Percentiles rank a stretch among this genome's conserved stretches.
phyloP scores from a whole-genome alignment of 2,113 vertebrate genomes.

The Micromys minutus region DNA sequence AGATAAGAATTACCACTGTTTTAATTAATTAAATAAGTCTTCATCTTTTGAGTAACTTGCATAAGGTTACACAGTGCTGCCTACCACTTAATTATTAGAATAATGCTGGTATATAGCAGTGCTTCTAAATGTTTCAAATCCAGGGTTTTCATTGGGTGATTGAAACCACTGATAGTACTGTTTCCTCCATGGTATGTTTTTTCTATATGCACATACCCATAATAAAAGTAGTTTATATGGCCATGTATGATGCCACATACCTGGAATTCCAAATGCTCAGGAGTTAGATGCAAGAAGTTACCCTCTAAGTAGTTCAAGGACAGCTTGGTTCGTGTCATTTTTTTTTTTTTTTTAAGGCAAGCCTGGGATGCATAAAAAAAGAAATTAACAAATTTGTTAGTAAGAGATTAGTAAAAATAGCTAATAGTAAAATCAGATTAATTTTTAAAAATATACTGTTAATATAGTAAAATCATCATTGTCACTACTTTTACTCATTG shows the following conservation, averaged over 20 bases:
- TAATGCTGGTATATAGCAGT: neutral
- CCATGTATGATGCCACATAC: neutral
- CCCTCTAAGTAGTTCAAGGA: neutral
- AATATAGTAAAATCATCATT: neutral
- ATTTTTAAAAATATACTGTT: neutral
- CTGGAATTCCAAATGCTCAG: neutral
- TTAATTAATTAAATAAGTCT: slow-evolving; percentile 13
- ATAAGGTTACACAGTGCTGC: neutral
- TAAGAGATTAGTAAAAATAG: neutral
- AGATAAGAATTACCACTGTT: neutral
- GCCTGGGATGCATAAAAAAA: neutral
- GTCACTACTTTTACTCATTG: neutral
- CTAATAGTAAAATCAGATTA: neutral
- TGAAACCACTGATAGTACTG: neutral
- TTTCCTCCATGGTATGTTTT: neutral
- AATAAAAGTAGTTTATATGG: neutral
- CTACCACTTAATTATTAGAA: slow-evolving; percentile 20
- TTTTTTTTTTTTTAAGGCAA: neutral
- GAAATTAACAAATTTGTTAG: neutral
- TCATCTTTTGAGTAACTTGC: slow-evolving; percentile 19
- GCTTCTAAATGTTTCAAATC: neutral
- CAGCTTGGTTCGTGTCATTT: neutral
- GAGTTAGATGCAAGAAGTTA: neutral
- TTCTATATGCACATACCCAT: neutral
- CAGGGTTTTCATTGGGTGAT: neutral